Evolutionary conservation across 2,797 vertebrate genomes (phyloP), one percentile per base, ranked within the genome.

Genomic region (Rhinoraja longicauda): DNA sequence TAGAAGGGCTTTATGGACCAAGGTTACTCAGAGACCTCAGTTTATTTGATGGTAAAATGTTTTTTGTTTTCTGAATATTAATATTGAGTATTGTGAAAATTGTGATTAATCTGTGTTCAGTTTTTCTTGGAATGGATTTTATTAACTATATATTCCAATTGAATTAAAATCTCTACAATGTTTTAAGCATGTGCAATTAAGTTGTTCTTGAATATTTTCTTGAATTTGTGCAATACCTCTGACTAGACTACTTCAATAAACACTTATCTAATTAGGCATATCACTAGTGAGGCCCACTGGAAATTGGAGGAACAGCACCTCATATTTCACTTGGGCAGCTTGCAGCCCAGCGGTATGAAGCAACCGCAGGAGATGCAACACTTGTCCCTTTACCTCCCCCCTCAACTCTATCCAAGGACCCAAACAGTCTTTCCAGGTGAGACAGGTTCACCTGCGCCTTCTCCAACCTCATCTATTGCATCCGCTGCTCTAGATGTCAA

Each of bases 1-100:
- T 99, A 96, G 98, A 99, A 97, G 98, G 98, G 96, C 98, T 99
- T 96, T 99, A 98, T 98, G 99, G 99, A 96, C 97, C 98, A 94
- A 96, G 98, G 96, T 97, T 99, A 96, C 96, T 98, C 96, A 98
- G 97, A 97, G 98, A 99, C 97, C 98, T 99, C 96, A 98, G 97
- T 96, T 98, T 99, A 97, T 99, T 99, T 97, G 98, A 98, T 96
- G 98, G 99, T 99, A 94, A 94, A 29, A 92, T 53, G 96, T 95
- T 94, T 93, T 93, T 93, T 93, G 32, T 32, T 90, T 91, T 75
- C 70, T 75, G 70, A 92, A 92, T 92, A 92, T 92, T 92, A 24
- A 32, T 32, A 45, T 72, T 21, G 17, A 36, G 75, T 57, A 53
- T 92, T 26, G 12, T 90, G 32, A 72, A 26, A 67, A 67, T 67